Evolutionary conservation across 2,113 vertebrate genomes (phyloP).

Genomic region (Cebus imitator): DNA sequence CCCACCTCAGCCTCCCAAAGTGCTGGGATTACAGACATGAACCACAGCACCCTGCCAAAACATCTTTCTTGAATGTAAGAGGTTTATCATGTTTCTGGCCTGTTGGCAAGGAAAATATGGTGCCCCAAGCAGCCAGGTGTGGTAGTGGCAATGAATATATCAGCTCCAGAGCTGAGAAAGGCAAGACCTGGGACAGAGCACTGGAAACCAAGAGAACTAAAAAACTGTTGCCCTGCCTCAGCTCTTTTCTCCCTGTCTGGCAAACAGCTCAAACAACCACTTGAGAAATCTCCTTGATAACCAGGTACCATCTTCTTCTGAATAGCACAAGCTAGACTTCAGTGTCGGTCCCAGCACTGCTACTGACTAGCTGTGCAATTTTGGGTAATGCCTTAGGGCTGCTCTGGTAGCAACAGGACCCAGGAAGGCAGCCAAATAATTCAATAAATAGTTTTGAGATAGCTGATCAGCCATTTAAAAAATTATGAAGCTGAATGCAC

Average conservation of each 20-base stretch:
- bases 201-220: background rate
- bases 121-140: background rate
- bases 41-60: no score
- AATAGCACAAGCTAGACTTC: background rate
- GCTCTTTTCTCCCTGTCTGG: background rate
- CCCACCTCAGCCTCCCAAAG: no score
- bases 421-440: constrained; percentile 52
- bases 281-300: background rate
- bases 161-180: background rate
- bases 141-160: background rate
- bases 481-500: constrained; percentile 54
- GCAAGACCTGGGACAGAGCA: background rate
- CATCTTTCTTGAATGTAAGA: background rate
- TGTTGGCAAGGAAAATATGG: background rate
- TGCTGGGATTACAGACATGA: no score
- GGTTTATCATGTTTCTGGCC: background rate
- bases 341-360: background rate
- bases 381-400: background rate
- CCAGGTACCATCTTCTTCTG: background rate
- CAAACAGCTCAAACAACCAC: background rate
- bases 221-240: background rate
- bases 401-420: background rate
- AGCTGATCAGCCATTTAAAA: constrained; percentile 46
- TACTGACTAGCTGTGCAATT: background rate
- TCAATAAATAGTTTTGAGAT: constrained; percentile 34